A percentile compares a stretch with the other conserved stretches of the same genome.
Evolutionary conservation across 2,888 invertebrate genomes (phyloP).

Genomic region (Cantharis flavilabris): DNA sequence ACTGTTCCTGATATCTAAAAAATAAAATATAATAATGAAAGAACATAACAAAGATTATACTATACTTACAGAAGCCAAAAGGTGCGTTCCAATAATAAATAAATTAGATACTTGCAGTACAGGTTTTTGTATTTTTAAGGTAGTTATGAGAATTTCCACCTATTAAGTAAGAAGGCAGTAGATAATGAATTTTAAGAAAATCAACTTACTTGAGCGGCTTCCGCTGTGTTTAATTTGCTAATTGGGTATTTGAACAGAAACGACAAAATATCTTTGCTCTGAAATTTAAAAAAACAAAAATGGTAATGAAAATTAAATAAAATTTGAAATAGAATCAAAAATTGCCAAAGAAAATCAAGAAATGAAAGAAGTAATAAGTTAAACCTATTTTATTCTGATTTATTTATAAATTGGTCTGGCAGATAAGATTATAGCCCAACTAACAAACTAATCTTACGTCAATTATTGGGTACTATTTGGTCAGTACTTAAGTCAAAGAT

Average conservation of each 20-base stretch:
- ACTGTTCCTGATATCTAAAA: background rate
- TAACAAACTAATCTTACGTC: too few relatives aligned
- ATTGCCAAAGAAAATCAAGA: too few relatives aligned
- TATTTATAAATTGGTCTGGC: too few relatives aligned
- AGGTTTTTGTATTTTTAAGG: constrained; percentile 42
- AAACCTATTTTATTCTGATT: too few relatives aligned
- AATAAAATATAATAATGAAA: too few relatives aligned
- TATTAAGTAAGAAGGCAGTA: background rate
- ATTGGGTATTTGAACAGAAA: constrained; percentile 44
- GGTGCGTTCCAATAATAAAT: constrained; percentile 41
- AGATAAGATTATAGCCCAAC: too few relatives aligned
- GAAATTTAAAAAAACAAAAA: constrained; percentile 20
- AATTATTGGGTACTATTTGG: too few relatives aligned
- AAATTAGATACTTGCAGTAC: constrained; percentile 43
- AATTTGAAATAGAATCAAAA: too few relatives aligned
- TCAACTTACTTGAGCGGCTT: constrained; percentile 40
- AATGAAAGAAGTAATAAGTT: too few relatives aligned
- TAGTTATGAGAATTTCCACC: constrained; percentile 42
- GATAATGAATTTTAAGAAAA: background rate
- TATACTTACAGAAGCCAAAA: constrained; percentile 44
- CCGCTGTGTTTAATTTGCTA: constrained; percentile 40
- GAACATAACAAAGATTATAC: constrained; percentile 6
- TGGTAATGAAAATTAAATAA: too few relatives aligned
- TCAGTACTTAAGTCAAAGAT: too few relatives aligned
- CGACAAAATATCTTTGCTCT: constrained; percentile 42